Evolutionary conservation across 2,888 invertebrate species (phyloP), one percentile per base, ranked within the genome.

Genomic region (Auanema sp.): DNA sequence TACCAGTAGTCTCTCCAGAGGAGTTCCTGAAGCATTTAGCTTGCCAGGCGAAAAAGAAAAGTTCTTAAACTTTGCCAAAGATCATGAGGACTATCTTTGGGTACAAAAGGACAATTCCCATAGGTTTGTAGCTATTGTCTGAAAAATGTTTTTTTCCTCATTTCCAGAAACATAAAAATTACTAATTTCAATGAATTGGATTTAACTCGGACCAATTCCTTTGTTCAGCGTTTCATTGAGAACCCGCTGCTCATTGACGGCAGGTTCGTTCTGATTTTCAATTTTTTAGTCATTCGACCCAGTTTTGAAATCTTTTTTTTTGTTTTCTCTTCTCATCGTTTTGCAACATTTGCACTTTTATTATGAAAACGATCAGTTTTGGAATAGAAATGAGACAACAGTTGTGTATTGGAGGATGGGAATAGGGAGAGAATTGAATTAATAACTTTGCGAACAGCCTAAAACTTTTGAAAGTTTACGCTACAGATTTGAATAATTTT

Each of bases 41-140:
- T 86, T 97, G 65, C 96, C 97, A 0, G 86, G 88, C 50, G 89
- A 91, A 64, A 90, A 89, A 71, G 86, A 89, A 0, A 86, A 88
- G 21, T 89, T 96, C 47, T 21, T 71, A 11, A 58, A 68, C 24
- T 64, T 59, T 57, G 62, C 69, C 0, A 62, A 61, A 23, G 83
- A 86, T 14, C 87, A 93, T 86, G 90, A 90, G 12, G 85, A 89
- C 2, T 88, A 89, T 47, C 84, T 89, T 68, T 97, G 95, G 87
- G 91, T 97, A 24, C 90, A 92, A 83, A 97, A 97, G 84, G 90
- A 91, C 79, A 95, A 93, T 84, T 90, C 90, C 75, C 97, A 97
- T 84, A 87, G 97, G 71, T 91, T 92, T 40, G 40, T 6, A 12
- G 23, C 18, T 12, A 25, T 21, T 53, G 16, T 21, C 23, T 23